Base-by-base conservation (phyloP, 2,113 vertebrate genomes). In the Cichladusa arquata region DNA sequence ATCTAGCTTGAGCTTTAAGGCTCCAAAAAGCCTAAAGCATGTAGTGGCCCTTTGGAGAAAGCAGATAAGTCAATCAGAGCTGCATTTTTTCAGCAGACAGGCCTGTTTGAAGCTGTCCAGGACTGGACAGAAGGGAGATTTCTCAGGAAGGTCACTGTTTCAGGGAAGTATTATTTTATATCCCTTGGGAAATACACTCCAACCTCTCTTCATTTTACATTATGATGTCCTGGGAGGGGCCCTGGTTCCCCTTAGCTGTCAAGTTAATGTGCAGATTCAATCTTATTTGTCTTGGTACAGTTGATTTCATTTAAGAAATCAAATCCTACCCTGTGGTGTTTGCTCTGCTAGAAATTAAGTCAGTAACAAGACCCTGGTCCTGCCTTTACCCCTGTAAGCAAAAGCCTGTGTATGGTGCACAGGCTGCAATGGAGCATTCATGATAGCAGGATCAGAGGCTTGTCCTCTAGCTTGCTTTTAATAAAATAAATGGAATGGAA, bases 1-100 rank as follows among this genome's bases (percentile, higher is more conserved):
- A 96, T 94, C 96, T 97, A 95, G 38, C 84, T 95, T 80, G 77
- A 94, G 88, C 65, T 92, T 93, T 81, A 89, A 92, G 96, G 88
- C 86, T 95, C 85, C 86, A 64, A 64, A 85, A 87, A 97, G 88
- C 96, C 88, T 79, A 58, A 88, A 91, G 86, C 70, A 80, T 34
- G 34, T 92, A 88, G 91, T 69, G 88, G 90, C 91, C 96, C 80
- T 88, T 95, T 84, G 74, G 81, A 96, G 81, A 91, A 95, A 96
- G 94, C 85, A 93, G 95, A 40, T 84, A 93, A 95, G 78, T 89
- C 64, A 86, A 53, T 95, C 86, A 76, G 60, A 93, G 74, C 84
- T 60, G 44, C 23, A 58, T 72, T 64, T 85, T 91, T 95, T 80
- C 56, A 87, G 92, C 70, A 91, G 79, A 88, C 74, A 86, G 87